Base-by-base conservation (phyloP, 2,113 vertebrate genomes). In the Podilymbus podiceps region DNA sequence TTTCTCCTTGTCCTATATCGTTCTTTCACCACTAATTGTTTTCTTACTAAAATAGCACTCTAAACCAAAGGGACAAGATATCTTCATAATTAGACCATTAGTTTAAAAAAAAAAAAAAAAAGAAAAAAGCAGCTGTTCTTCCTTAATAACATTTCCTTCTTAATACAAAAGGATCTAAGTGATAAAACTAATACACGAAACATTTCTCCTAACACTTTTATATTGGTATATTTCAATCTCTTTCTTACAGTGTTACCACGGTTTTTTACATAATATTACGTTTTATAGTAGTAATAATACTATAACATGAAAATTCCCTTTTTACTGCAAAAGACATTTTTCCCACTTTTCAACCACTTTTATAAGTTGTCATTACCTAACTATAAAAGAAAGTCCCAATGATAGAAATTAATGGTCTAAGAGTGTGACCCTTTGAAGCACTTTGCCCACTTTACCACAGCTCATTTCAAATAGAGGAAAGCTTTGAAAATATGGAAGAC, bases 1-100 rank as follows among this genome's bases (percentile, higher is more conserved):
- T 91, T 91, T 97, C 95, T 96, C 97, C 95, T 97, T 98, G 96
- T 73, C 96, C 97, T 94, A 97, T 27, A 97, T 97, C 18, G 3
- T 42, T 95, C 75, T 84, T 95, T 68, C 79, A 84, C 35, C 89
- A 60, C 88, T 96, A 97, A 98, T 96, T 80, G 62, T 95, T 96
- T 95, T 86, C 42, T 73, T 53, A 78, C 88, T 94, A 96, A 97
- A 98, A 97, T 97, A 98, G 84, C 83, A 91, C 46, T 86, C 67
- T 55, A 30, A 64, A 87, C 94, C 93, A 89, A 66, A 88, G 95
- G 97, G 97, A 96, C 30, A 73, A 73, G 89, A 87, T 25, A 80
- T 58, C 67, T 64, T 58, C 95, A 92, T 94, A 96, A 97, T 95
- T 93, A 97, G 95, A 96, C 17, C 82, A 92, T 87, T 81, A 95